Conservation (phyloP, 30 jellyfish, hydroid and myxozoan genomes). For the Clytia hemisphaerica region DNA sequence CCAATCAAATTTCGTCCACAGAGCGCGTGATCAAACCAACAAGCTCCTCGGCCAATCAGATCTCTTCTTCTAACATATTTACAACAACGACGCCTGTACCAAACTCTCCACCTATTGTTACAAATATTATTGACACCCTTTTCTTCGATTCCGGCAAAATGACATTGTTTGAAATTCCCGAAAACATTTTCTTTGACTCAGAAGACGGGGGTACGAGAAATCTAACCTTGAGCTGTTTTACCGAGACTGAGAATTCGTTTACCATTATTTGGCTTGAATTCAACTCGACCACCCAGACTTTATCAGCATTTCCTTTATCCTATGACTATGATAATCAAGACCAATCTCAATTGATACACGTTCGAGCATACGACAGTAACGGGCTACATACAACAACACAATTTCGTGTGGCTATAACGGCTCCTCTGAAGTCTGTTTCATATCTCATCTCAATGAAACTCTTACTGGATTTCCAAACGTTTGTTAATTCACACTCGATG, state of each 20-base stretch:
- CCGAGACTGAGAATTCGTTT: not conserved
- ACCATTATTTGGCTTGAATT: not conserved
- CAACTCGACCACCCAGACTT: not conserved
- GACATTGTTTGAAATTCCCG: not conserved
- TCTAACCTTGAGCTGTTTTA: not conserved
- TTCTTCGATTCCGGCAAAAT: not conserved
- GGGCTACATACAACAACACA: not conserved
- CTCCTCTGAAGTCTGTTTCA: not conserved
- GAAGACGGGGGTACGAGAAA: conserved; percentile 9
- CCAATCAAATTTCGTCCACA: too few species aligned
- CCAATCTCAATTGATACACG: not conserved
- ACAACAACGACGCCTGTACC: not conserved
- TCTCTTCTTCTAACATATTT: too few species aligned
- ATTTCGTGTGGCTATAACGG: not conserved
- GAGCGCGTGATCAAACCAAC: too few species aligned
- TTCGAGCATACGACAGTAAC: not conserved
- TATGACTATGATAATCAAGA: not conserved
- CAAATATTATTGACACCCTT: not conserved
- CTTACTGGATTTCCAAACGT: not conserved
- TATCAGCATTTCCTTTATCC: not conserved
- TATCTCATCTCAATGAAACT: not conserved
- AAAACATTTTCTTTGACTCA: not conserved
- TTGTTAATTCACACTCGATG: not conserved
- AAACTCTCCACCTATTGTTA: not conserved
- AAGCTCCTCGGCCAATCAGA: too few species aligned